phyloP scores from a whole-genome alignment of 1,140 invertebrate species.

The Brachionus sp. region DNA sequence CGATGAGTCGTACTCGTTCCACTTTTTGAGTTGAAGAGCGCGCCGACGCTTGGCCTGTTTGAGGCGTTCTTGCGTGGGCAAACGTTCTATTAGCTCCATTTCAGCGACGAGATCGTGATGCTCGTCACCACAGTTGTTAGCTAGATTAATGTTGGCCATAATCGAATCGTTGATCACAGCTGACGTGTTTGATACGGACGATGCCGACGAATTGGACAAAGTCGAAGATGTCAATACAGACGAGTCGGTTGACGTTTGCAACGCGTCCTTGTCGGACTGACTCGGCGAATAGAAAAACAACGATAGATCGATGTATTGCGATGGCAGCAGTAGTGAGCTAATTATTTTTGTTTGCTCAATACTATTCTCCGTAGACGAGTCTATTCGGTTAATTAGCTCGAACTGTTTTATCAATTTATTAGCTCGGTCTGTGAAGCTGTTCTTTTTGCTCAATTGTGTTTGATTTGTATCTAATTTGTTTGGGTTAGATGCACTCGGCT shows the following conservation, averaged over 20 bases:
- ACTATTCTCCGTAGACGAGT: background rate
- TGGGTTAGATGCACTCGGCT: background rate
- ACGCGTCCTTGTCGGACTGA: background rate
- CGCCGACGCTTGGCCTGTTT: constrained; percentile 35
- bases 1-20: constrained; percentile 32
- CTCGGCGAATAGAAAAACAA: constrained; percentile 28
- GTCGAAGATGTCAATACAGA: constrained; percentile 39
- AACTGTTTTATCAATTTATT: constrained; percentile 12
- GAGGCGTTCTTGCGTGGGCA: constrained; percentile 36
- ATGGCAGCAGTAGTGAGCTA: constrained; percentile 25
- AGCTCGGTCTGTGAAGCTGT: constrained; percentile 27
- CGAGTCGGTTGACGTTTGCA: constrained; percentile 13
- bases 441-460: constrained; percentile 5
- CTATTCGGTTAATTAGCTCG: background rate
- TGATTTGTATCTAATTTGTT: background rate
- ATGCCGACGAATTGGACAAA: constrained; percentile 24
- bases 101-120: constrained; percentile 35
- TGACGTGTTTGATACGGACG: background rate
- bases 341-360: background rate
- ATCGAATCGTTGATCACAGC: background rate
- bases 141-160: background rate
- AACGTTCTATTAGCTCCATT: constrained; percentile 37
- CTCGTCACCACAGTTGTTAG: background rate
- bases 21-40: constrained; percentile 25
- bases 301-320: constrained; percentile 34